Evolutionary conservation across 2,113 vertebrate species (phyloP).

Genomic region (Andinoacara biseriatus): DNA sequence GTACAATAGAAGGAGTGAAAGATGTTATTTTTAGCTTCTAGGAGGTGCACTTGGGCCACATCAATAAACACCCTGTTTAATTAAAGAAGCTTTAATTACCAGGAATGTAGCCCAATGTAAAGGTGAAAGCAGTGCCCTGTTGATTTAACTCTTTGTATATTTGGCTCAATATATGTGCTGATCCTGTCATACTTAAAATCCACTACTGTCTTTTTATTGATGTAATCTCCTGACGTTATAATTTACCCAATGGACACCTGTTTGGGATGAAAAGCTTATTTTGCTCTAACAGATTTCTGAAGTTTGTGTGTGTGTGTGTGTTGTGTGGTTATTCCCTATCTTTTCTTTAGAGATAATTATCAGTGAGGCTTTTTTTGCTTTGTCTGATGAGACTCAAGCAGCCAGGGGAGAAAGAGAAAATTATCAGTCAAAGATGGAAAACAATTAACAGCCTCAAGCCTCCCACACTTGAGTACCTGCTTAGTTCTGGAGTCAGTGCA

Average conservation of each 20-base stretch:
- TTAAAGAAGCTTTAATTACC: background rate
- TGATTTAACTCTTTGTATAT: background rate
- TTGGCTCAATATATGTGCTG: background rate
- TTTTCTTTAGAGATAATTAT: background rate
- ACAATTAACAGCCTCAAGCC: conserved; percentile 40
- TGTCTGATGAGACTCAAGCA: conserved; percentile 2
- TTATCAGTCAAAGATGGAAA: conserved; percentile 37
- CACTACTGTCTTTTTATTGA: background rate
- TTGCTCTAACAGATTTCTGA: background rate
- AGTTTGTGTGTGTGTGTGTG: too few species aligned
- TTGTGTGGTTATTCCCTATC: background rate
- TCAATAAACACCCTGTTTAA: background rate
- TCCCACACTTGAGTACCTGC: conserved; percentile 26
- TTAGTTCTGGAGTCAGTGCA: conserved; percentile 18
- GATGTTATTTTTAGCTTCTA: background rate
- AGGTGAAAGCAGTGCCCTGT: background rate
- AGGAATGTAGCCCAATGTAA: background rate
- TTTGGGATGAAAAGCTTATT: too few species aligned
- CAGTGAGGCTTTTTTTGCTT: background rate
- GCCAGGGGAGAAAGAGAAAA: conserved; percentile 7
- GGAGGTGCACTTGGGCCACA: background rate
- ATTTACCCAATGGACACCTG: background rate
- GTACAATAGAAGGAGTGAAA: background rate
- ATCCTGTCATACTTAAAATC: background rate
- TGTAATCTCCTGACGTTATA: background rate